Conservation (phyloP, 2,113 vertebrate species). For the Antechinus stuartii region DNA sequence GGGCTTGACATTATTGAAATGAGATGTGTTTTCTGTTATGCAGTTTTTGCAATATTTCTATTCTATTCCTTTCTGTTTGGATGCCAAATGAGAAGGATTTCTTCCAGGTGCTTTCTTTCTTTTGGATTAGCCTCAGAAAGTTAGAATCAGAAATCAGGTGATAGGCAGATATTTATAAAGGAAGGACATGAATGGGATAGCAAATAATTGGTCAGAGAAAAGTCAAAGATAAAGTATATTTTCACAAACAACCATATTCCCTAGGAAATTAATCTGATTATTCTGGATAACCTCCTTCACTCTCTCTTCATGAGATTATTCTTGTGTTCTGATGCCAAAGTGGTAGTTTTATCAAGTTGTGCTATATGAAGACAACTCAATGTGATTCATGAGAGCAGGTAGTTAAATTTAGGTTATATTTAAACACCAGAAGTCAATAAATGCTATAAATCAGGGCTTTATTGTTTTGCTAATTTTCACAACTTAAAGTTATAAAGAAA, state of each 20-base stretch:
- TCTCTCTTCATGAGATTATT: background rate
- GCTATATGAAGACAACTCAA: background rate
- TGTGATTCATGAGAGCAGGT: background rate
- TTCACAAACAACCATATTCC: slow-evolving; percentile 20
- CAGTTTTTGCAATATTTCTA: background rate
- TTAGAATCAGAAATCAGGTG: background rate
- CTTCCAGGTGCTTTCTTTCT: slow-evolving; percentile 14
- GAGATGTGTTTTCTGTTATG: background rate
- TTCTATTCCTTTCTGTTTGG: slow-evolving; percentile 10
- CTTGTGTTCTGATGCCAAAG: slow-evolving; percentile 38
- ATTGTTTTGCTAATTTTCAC: background rate
- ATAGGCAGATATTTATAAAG: background rate
- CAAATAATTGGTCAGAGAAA: slow-evolving; percentile 6
- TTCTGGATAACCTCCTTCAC: background rate
- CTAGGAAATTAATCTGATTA: background rate
- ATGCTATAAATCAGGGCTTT: background rate
- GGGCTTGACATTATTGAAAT: background rate
- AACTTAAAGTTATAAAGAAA: background rate
- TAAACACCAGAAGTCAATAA: background rate
- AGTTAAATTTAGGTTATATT: background rate
- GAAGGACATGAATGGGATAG: background rate
- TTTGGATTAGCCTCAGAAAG: slow-evolving; percentile 30
- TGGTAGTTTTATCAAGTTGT: background rate
- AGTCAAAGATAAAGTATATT: slow-evolving; percentile 18
- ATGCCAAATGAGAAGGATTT: slow-evolving; percentile 7